A percentile compares a stretch with the other conserved stretches of the same genome.
phyloP scores from a whole-genome alignment of 2,113 vertebrate species.

The Platichthys stellatus region DNA sequence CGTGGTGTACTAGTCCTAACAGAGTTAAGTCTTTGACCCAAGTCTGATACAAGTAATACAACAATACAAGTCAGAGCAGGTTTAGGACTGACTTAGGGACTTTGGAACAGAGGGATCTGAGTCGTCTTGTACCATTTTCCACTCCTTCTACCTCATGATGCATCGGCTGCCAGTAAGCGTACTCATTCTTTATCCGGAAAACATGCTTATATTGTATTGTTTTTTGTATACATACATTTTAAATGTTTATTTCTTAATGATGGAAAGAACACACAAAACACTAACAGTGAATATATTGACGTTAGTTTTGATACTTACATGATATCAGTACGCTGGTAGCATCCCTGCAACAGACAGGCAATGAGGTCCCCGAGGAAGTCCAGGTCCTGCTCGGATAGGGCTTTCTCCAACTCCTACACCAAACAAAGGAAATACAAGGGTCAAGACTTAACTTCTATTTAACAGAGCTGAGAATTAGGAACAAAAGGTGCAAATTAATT shows the following conservation, averaged over 20 bases:
- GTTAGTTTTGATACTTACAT: constrained; percentile 86
- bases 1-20: not conserved
- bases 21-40: not conserved
- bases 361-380: constrained; percentile 95
- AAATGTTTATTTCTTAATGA: too few species aligned
- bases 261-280: too few species aligned
- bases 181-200: too few species aligned
- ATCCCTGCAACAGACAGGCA: constrained; percentile 95
- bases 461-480: not conserved
- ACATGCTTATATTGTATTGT: too few species aligned
- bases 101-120: not conserved
- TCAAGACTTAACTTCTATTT: not conserved
- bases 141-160: not conserved
- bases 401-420: constrained; percentile 93
- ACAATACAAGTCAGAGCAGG: not conserved
- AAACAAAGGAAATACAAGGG: not conserved
- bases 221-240: too few species aligned
- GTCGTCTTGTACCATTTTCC: not conserved
- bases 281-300: not conserved
- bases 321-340: constrained; percentile 97
- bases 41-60: not conserved
- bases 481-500: not conserved
- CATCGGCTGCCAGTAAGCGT: not conserved
- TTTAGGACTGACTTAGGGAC: not conserved
- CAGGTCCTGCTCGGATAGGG: constrained; percentile 90